Evolutionary conservation across 2,113 vertebrate species (phyloP).

Genomic region (Salminus brasiliensis): DNA sequence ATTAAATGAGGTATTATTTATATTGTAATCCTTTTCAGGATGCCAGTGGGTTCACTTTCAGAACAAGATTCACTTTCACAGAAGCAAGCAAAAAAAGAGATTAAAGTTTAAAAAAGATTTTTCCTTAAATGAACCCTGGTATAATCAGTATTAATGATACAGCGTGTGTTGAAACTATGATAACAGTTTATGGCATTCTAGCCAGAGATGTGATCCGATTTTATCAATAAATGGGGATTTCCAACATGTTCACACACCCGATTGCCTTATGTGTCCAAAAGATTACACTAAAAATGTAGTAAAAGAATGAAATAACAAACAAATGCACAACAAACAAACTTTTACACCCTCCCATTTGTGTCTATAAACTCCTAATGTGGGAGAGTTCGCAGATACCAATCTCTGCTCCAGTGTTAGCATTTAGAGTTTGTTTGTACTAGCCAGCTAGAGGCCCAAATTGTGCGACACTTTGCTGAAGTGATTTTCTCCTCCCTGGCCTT

Average conservation of each 20-base stretch:
- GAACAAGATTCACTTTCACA: background rate
- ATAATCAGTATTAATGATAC: slow-evolving; percentile 47
- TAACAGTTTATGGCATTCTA: slow-evolving; percentile 9
- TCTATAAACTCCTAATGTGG: slow-evolving; percentile 66
- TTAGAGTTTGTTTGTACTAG: slow-evolving; percentile 74
- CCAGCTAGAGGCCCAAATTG: slow-evolving; percentile 68
- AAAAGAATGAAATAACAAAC: slow-evolving; percentile 39
- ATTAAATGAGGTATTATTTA: too few species aligned
- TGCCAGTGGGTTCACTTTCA: too few species aligned
- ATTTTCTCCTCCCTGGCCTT: slow-evolving; percentile 54
- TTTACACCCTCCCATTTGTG: slow-evolving; percentile 43
- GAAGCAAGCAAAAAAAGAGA: background rate
- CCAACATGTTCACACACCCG: slow-evolving; percentile 34
- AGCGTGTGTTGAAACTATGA: slow-evolving; percentile 20
- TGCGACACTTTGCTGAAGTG: slow-evolving; percentile 68
- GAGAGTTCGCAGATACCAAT: slow-evolving; percentile 76
- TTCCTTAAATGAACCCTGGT: slow-evolving; percentile 42
- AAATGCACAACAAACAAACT: slow-evolving; percentile 40
- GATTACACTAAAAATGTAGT: slow-evolving; percentile 14
- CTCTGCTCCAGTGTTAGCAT: slow-evolving; percentile 61
- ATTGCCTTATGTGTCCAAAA: slow-evolving; percentile 7
- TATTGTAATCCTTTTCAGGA: too few species aligned
- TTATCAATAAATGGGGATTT: slow-evolving; percentile 39
- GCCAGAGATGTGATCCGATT: slow-evolving; percentile 31
- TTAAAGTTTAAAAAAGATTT: background rate